Evolutionary conservation across 2,797 vertebrate genomes (phyloP).

Genomic region (Ibycter americanus): DNA sequence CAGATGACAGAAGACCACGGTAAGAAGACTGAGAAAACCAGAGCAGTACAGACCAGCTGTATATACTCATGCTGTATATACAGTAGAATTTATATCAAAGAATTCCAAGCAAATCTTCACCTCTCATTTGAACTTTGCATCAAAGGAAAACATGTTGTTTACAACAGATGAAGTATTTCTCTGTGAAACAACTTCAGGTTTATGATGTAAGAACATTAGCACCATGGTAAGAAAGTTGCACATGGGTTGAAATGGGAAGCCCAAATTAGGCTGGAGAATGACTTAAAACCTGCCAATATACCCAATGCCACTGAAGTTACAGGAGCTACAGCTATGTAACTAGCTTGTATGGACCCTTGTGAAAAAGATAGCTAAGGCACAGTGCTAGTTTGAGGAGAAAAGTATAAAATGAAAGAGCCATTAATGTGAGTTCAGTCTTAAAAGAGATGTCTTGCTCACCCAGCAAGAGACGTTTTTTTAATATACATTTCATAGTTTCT

Average conservation of each 20-base stretch:
- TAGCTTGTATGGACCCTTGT: background rate
- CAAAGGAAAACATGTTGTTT: background rate
- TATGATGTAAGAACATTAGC: background rate
- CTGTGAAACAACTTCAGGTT: background rate
- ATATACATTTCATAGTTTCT: background rate
- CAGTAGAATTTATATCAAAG: background rate
- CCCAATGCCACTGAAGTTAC: background rate
- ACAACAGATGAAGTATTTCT: background rate
- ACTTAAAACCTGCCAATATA: background rate
- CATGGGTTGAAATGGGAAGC: background rate
- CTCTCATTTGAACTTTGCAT: background rate
- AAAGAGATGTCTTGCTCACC: background rate
- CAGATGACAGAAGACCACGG: background rate
- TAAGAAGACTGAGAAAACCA: background rate
- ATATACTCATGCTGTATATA: background rate
- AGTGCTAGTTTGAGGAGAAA: background rate
- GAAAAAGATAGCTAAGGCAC: background rate
- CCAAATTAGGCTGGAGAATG: background rate
- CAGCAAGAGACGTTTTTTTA: background rate
- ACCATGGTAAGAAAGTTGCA: background rate
- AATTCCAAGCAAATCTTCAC: background rate
- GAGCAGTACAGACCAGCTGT: background rate
- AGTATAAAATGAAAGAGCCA: background rate
- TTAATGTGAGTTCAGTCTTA: background rate
- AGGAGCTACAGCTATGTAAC: background rate